phyloP scores from a whole-genome alignment of 2,888 invertebrate species.

The Idaea biselata region DNA sequence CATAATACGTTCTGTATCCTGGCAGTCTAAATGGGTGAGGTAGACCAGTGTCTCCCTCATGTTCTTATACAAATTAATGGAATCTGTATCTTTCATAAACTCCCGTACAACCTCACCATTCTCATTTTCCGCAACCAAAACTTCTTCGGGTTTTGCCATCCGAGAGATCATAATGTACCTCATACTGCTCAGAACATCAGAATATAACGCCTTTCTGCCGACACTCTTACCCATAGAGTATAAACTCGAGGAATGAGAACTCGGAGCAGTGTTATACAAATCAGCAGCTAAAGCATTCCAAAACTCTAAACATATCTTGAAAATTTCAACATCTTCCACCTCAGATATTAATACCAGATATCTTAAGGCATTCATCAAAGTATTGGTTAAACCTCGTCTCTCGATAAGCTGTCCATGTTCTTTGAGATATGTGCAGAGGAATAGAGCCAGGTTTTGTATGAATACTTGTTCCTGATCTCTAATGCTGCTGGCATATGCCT shows the following conservation, averaged over 20 bases:
- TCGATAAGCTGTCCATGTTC: slow-evolving; percentile 96
- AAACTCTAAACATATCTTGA: slow-evolving; percentile 99
- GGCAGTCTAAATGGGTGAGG: slow-evolving; percentile 98
- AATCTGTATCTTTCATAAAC: slow-evolving; percentile 99
- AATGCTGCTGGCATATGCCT: slow-evolving; percentile 93
- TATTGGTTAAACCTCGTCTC: slow-evolving; percentile 87
- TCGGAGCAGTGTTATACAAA: slow-evolving; percentile 93
- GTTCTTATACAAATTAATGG: slow-evolving; percentile 99
- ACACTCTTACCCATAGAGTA: slow-evolving; percentile 65
- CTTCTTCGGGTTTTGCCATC: slow-evolving; percentile 99
- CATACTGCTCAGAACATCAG: slow-evolving; percentile 91
- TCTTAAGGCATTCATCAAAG: slow-evolving; percentile 90
- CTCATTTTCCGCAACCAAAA: slow-evolving; percentile 99
- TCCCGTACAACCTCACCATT: slow-evolving; percentile 99
- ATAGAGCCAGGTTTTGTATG: slow-evolving; percentile 98
- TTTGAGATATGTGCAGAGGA: slow-evolving; percentile 97
- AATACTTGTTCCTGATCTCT: slow-evolving; percentile 99
- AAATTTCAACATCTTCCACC: slow-evolving; percentile 99
- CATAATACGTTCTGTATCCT: slow-evolving; percentile 99
- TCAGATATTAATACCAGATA: slow-evolving; percentile 96
- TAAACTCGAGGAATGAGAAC: slow-evolving; percentile 73
- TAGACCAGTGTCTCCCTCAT: slow-evolving; percentile 99
- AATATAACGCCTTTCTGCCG: slow-evolving; percentile 87
- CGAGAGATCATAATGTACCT: slow-evolving; percentile 99
- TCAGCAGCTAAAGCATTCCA: slow-evolving; percentile 97